Evolutionary conservation across 2,113 vertebrate species (phyloP).

Genomic region (Egretta garzetta): DNA sequence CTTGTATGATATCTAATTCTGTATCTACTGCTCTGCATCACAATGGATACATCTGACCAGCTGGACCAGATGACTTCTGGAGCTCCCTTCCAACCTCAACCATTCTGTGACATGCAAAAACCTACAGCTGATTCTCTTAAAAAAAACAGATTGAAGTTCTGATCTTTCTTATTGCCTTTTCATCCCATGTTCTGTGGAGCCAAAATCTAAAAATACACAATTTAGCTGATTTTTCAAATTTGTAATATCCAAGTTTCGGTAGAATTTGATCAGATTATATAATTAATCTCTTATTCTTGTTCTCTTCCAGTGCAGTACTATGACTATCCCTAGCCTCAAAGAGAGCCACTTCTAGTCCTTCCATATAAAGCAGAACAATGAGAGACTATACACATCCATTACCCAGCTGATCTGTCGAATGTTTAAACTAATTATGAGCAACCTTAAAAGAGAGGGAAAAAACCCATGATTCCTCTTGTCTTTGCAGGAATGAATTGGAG

Average conservation of each 20-base stretch:
- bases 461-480: neutral
- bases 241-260: neutral
- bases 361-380: neutral
- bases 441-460: neutral
- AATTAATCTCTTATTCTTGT: neutral
- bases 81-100: neutral
- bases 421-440: slow-evolving; percentile 37
- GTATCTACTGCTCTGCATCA: neutral
- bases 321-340: neutral
- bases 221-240: neutral
- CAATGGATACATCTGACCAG: neutral
- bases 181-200: neutral
- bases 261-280: neutral
- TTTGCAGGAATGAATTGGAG: slow-evolving; percentile 42
- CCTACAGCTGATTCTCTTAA: neutral
- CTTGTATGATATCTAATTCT: neutral
- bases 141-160: rapidly evolving
- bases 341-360: neutral
- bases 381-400: neutral
- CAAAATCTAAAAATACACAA: neutral
- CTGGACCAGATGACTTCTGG: neutral
- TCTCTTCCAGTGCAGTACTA: neutral
- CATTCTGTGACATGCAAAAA: neutral
- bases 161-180: neutral
- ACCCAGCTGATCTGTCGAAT: slow-evolving; percentile 25